A percentile compares a stretch with the other conserved stretches of the same genome.
Conservation (phyloP, 1,140 invertebrate genomes). For the Drosophila littoralis region DNA sequence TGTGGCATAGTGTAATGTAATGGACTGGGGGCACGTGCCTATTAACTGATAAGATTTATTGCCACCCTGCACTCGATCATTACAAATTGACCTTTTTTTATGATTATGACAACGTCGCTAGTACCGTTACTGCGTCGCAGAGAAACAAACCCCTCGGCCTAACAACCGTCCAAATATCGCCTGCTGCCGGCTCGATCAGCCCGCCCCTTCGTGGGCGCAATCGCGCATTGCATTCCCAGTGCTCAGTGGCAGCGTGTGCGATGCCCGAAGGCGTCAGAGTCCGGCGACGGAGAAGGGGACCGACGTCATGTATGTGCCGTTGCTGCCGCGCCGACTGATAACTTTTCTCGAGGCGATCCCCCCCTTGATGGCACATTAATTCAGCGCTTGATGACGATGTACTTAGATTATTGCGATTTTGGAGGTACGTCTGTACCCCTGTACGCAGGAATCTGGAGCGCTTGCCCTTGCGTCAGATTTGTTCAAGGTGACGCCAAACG, state of each 20-base stretch:
- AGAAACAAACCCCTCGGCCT: constrained; percentile 57
- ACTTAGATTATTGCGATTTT: constrained; percentile 50
- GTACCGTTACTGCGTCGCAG: constrained; percentile 46
- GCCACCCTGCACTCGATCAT: constrained; percentile 54
- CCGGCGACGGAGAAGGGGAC: constrained; percentile 6
- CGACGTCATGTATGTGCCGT: constrained; percentile 61
- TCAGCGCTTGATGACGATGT: constrained; percentile 68
- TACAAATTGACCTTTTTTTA: constrained; percentile 60
- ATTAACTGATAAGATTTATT: constrained; percentile 75
- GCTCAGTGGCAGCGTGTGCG: constrained; percentile 38
- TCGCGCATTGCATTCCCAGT: constrained; percentile 29
- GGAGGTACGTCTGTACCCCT: constrained; percentile 13
- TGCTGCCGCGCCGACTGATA: constrained; percentile 53
- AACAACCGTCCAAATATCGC: background rate
- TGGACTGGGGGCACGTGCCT: constrained; percentile 23
- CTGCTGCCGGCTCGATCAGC: constrained; percentile 44
- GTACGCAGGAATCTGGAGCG: constrained; percentile 15
- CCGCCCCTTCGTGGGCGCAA: constrained; percentile 55
- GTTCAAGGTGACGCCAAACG: constrained; percentile 39
- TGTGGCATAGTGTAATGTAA: constrained; percentile 5
- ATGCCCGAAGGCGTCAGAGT: constrained; percentile 15
- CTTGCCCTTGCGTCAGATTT: constrained; percentile 36
- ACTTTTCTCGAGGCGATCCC: constrained; percentile 78
- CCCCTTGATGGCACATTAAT: constrained; percentile 79
- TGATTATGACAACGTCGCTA: constrained; percentile 11